Percentiles rank a stretch among this genome's conserved stretches.
Evolutionary conservation across 1,140 invertebrate species (phyloP).

Genomic region (Atta texana): DNA sequence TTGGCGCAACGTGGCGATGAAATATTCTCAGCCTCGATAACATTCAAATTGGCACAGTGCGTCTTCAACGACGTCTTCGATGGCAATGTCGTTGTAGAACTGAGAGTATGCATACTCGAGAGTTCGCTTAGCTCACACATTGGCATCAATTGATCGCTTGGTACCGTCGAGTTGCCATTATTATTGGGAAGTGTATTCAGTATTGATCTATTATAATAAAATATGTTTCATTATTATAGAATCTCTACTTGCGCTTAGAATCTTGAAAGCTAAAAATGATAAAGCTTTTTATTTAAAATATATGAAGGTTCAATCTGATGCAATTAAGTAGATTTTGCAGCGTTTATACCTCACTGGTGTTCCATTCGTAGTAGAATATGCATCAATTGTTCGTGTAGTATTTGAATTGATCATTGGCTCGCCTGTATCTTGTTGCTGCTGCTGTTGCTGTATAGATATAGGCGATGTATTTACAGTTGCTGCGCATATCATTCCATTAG

Average conservation of each 20-base stretch:
- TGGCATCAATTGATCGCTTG: conserved; percentile 74
- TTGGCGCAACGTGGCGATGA: conserved; percentile 63
- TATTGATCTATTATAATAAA: conserved; percentile 69
- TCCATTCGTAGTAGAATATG: conserved; percentile 73
- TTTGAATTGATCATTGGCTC: conserved; percentile 73
- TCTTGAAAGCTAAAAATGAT: background rate
- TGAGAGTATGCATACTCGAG: conserved; percentile 72
- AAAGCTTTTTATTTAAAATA: background rate
- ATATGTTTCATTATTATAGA: background rate
- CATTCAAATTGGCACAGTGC: conserved; percentile 68
- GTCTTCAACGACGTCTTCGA: conserved; percentile 74
- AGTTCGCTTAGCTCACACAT: conserved; percentile 78
- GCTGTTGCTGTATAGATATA: conserved; percentile 68
- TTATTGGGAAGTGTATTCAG: conserved; percentile 72
- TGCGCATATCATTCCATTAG: conserved; percentile 42
- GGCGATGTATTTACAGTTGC: conserved; percentile 68
- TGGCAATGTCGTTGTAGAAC: conserved; percentile 76
- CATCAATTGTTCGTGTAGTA: conserved; percentile 75
- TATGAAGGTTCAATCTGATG: background rate
- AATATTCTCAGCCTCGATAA: conserved; percentile 59
- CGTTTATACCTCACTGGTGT: conserved; percentile 73
- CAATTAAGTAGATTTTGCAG: conserved; percentile 9
- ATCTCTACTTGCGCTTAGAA: background rate
- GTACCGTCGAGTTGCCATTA: conserved; percentile 54
- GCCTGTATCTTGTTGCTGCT: conserved; percentile 70